These are phyloP conservation scores for Pangasius sanitwongsei DNA, from an alignment of 2,797 vertebrate species.

Conservation along the genomic window DNA sequence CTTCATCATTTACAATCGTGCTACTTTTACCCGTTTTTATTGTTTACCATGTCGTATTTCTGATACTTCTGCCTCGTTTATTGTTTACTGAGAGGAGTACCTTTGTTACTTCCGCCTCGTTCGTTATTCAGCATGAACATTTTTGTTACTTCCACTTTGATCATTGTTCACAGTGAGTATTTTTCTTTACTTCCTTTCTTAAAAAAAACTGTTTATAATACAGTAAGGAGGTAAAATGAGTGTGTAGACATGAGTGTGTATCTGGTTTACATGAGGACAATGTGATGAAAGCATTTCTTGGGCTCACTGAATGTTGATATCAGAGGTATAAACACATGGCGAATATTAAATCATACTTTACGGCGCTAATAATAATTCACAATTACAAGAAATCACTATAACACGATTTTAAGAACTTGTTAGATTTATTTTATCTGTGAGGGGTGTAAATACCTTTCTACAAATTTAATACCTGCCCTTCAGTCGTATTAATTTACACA, in stretches of 20 bases:
- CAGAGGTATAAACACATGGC: not conserved
- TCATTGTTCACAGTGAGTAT: not conserved
- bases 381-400: not conserved
- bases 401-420: not conserved
- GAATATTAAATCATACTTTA: not conserved
- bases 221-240: not conserved
- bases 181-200: not conserved
- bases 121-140: not conserved
- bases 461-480: not conserved
- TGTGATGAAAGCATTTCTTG: no score
- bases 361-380: not conserved
- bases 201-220: not conserved
- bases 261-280: not conserved
- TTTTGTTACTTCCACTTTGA: not conserved
- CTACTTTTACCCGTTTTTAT: no score
- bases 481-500: not conserved
- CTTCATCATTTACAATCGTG: no score
- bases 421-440: not conserved
- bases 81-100: no score
- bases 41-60: no score
- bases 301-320: no score
- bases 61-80: no score
- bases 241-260: not conserved
- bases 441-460: not conserved
- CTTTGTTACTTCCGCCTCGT: no score